Conservation (phyloP, 2,797 vertebrate species). For the Halcyon leucocephala region DNA sequence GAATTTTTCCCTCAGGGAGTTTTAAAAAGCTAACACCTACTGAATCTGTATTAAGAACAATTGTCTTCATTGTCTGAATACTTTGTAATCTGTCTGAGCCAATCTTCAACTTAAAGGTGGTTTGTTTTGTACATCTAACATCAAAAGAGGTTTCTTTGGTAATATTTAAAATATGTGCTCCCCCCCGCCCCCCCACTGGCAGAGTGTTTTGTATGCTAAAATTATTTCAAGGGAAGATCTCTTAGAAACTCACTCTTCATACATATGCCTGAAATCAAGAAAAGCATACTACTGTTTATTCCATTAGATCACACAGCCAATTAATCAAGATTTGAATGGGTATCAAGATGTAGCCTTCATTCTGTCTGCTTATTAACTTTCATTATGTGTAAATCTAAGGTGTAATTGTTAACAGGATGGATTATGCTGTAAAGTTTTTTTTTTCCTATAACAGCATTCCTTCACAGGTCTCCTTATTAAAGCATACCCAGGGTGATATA, state of each 20-base stretch:
- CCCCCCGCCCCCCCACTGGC: not conserved
- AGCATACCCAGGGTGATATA: constrained; percentile 90
- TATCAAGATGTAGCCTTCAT: constrained; percentile 78
- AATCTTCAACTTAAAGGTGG: constrained; percentile 35
- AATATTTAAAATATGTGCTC: constrained; percentile 23
- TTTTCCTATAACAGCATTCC: constrained; percentile 85
- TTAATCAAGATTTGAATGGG: constrained; percentile 80
- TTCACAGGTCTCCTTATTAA: constrained; percentile 86
- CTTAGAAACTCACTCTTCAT: constrained; percentile 54
- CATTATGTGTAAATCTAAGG: constrained; percentile 79
- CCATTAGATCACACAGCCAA: constrained; percentile 70
- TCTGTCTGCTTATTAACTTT: constrained; percentile 84
- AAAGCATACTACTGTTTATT: constrained; percentile 63
- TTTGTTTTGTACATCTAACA: constrained; percentile 42
- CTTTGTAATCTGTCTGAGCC: constrained; percentile 46
- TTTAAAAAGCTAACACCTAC: constrained; percentile 33
- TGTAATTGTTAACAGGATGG: constrained; percentile 84
- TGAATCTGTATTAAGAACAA: constrained; percentile 6
- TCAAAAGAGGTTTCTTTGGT: constrained; percentile 35
- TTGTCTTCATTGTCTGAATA: constrained; percentile 56
- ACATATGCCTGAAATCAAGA: constrained; percentile 42
- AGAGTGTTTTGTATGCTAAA: constrained; percentile 43
- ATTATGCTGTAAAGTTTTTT: constrained; percentile 79
- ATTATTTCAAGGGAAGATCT: constrained; percentile 49
- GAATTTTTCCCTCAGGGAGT: not conserved